Conservation (phyloP, 2,113 vertebrate genomes). For the crab-eating macaque (Macaca fascicularis) region DNA sequence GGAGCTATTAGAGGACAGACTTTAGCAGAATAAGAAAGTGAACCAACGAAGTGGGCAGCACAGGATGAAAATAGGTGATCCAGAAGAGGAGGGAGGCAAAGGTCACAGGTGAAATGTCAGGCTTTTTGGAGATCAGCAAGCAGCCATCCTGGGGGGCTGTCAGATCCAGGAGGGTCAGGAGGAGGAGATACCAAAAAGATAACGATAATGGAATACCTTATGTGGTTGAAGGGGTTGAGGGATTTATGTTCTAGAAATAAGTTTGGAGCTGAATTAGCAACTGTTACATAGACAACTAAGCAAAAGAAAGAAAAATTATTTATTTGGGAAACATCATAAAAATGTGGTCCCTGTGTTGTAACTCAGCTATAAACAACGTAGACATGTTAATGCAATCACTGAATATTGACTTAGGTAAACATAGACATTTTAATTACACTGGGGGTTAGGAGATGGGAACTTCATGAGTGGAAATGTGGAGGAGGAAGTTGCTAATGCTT, state of each 20-base stretch:
- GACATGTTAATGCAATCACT: not conserved
- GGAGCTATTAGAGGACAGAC: not conserved
- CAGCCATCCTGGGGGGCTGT: accelerated
- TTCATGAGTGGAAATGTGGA: accelerated
- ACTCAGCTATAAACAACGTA: not conserved
- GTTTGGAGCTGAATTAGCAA: not conserved
- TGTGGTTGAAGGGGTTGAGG: too few species aligned
- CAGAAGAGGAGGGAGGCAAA: not conserved
- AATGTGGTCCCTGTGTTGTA: too few species aligned
- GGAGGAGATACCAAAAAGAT: accelerated
- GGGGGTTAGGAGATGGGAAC: too few species aligned
- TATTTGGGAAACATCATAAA: not conserved
- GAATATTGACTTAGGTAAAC: not conserved
- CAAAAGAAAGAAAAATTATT: not conserved
- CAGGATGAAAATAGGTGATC: not conserved
- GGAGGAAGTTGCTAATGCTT: not conserved
- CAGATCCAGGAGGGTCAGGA: not conserved
- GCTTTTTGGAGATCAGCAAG: accelerated
- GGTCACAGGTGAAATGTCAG: not conserved
- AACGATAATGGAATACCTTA: too few species aligned
- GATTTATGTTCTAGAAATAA: not conserved
- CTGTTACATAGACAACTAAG: not conserved
- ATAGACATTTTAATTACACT: not conserved
- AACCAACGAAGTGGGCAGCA: accelerated
- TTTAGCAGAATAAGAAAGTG: not conserved